Evolutionary conservation across 2,113 vertebrate genomes (phyloP).

Genomic region (Labrus mixtus): DNA sequence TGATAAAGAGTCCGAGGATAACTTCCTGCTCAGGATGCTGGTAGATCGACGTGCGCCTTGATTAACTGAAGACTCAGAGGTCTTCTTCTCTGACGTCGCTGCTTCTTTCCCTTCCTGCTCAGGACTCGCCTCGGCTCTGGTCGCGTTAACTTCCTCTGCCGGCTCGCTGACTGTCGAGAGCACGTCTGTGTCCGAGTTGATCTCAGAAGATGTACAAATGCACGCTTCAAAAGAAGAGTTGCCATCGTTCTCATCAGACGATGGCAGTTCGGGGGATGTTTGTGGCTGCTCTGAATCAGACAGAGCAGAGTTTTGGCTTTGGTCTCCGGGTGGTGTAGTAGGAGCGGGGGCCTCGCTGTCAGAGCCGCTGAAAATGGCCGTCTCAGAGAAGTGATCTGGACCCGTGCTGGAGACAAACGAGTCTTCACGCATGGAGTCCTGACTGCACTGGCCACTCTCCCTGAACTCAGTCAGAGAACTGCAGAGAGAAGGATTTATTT

Average conservation of each 20-base stretch:
- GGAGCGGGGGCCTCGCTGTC: slow-evolving; percentile 64
- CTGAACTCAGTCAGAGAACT: slow-evolving; percentile 60
- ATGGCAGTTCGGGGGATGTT: background rate
- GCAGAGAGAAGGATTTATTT: slow-evolving; percentile 5
- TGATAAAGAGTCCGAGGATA: slow-evolving; percentile 66
- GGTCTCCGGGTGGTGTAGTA: background rate
- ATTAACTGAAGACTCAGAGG: background rate
- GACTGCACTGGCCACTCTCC: slow-evolving; percentile 76
- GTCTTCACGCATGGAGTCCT: slow-evolving; percentile 80
- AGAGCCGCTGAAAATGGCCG: slow-evolving; percentile 61
- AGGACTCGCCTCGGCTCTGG: background rate
- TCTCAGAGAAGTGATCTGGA: slow-evolving; percentile 67
- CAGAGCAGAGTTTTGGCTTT: background rate
- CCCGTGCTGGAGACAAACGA: slow-evolving; percentile 72
- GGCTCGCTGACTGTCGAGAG: slow-evolving; percentile 9
- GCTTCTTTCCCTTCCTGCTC: slow-evolving; percentile 9
- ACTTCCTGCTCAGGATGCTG: slow-evolving; percentile 60
- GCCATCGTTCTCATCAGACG: slow-evolving; percentile 6
- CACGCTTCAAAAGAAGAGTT: background rate
- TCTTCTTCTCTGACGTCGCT: background rate
- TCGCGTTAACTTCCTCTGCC: background rate
- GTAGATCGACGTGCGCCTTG: slow-evolving; percentile 18
- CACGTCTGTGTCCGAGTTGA: background rate
- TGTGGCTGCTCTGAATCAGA: slow-evolving; percentile 11
- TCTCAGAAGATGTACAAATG: background rate